Evolutionary conservation across 2,888 invertebrate genomes (phyloP), one percentile per base, ranked within the genome.

Genomic region (Lysandra bellargus): DNA sequence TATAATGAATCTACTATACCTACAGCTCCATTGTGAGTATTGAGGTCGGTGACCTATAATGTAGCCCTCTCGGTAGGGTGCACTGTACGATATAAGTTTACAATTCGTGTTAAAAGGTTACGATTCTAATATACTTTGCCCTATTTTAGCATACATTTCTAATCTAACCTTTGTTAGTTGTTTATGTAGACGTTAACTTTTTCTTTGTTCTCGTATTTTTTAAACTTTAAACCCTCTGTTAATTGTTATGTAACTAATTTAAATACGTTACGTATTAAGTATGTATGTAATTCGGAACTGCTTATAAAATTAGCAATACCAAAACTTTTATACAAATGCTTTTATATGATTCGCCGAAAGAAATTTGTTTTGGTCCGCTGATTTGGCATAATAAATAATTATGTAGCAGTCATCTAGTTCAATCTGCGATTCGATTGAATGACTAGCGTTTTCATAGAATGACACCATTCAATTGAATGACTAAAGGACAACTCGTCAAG

Each of bases 41-140:
- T 84, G 84, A 85, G 93, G 92, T 93, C 93, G 91, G 84, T 93
- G 93, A 93, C 92, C 93, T 88, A 89, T 84, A 84, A 82, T 87
- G 86, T 86, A 89, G 89, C 89, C 90, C 92, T 92, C 90, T 88
- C 90, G 90, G 88, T 91, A 90, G 92, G 92, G 92, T 92, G 92
- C 91, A 89, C 80, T 81, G 83, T 83, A 84, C 86, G 86, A 86
- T 85, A 86, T 76, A 76, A 76, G 76, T 76, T 76, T 76, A 76
- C 76, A 76, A 76, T 76, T 76, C 76, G 76, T 76, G 76, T 76
- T 76, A 76, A 76, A 76, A 76, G 76, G 76, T 76, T 76, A 76
- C 76, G 76, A 33, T 76, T 76, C 76, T 76, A 76, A 57, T 76
- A 76, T 17, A 17, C 76, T 76, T 76, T 76, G 76, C 76, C 76